Evolutionary conservation across 2,888 invertebrate species (phyloP).

Genomic region (Nymphalis polychloros): DNA sequence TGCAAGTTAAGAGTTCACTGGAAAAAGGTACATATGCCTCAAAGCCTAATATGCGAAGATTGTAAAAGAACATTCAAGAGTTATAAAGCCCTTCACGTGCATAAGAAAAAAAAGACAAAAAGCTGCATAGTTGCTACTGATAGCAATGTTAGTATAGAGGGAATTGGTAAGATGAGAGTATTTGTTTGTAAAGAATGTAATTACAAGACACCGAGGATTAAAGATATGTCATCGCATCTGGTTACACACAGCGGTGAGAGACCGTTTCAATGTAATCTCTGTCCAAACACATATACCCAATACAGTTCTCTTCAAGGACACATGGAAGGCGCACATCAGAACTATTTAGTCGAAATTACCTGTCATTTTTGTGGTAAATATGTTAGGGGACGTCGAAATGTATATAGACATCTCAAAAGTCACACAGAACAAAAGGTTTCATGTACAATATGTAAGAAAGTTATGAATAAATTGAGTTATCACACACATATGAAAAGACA

Average conservation of each 20-base stretch:
- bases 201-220: constrained; percentile 53
- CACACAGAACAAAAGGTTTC: constrained; percentile 47
- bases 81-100: constrained; percentile 51
- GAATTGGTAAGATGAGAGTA: constrained; percentile 52
- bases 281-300: constrained; percentile 57
- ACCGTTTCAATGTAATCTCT: constrained; percentile 59
- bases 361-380: constrained; percentile 66
- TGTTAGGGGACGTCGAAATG: constrained; percentile 53
- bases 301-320: constrained; percentile 57
- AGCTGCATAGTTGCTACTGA: constrained; percentile 47
- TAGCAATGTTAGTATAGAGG: constrained; percentile 49
- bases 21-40: constrained; percentile 50
- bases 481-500: constrained; percentile 60
- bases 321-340: constrained; percentile 56
- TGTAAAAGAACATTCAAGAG: constrained; percentile 55
- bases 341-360: constrained; percentile 52
- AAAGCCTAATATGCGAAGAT: constrained; percentile 45
- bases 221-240: constrained; percentile 57
- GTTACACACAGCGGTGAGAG: constrained; percentile 59
- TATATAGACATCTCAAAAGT: constrained; percentile 55
- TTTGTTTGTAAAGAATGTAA: constrained; percentile 58
- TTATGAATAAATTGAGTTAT: constrained; percentile 48
- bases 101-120: constrained; percentile 44
- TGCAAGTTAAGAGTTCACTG: constrained; percentile 58
- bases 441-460: constrained; percentile 56